phyloP scores from a whole-genome alignment of 2,113 vertebrate species.

The Dicrurus megarhynchus region DNA sequence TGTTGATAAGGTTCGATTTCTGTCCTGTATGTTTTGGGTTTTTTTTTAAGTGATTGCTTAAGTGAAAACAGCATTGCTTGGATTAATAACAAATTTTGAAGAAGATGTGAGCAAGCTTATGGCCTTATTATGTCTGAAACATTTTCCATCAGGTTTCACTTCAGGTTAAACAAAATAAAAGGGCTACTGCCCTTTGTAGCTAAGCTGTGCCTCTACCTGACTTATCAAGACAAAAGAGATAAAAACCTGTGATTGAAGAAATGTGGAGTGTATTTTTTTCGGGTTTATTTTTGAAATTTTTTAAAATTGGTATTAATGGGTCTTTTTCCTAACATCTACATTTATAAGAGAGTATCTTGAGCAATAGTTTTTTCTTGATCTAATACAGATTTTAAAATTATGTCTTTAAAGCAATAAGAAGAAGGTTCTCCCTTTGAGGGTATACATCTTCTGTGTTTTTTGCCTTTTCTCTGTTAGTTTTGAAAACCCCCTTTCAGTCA shows the following conservation, averaged over 20 bases:
- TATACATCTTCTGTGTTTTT: not conserved
- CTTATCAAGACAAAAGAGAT: not conserved
- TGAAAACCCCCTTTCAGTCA: not conserved
- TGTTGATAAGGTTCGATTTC: not conserved
- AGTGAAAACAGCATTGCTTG: not conserved
- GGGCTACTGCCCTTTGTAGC: not conserved
- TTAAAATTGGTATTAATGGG: not conserved
- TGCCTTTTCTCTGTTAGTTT: not conserved
- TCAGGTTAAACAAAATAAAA: slow-evolving; percentile 23
- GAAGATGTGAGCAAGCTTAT: not conserved
- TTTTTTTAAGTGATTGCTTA: not conserved
- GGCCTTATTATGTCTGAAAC: slow-evolving; percentile 48
- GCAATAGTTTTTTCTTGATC: not conserved
- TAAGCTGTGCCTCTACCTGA: not conserved
- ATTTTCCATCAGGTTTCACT: slow-evolving; percentile 19
- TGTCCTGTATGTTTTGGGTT: not conserved
- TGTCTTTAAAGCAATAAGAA: not conserved
- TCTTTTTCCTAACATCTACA: not conserved
- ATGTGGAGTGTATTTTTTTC: not conserved
- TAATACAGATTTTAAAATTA: not conserved
- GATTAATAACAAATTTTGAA: not conserved
- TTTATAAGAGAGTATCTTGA: not conserved
- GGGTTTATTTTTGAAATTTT: not conserved
- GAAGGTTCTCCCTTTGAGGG: not conserved
- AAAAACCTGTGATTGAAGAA: not conserved